Percentiles rank a stretch among this genome's conserved stretches.
These are phyloP conservation scores for Alectoris magna DNA, from an alignment of 2,797 vertebrate species.

Conservation along the genomic window DNA sequence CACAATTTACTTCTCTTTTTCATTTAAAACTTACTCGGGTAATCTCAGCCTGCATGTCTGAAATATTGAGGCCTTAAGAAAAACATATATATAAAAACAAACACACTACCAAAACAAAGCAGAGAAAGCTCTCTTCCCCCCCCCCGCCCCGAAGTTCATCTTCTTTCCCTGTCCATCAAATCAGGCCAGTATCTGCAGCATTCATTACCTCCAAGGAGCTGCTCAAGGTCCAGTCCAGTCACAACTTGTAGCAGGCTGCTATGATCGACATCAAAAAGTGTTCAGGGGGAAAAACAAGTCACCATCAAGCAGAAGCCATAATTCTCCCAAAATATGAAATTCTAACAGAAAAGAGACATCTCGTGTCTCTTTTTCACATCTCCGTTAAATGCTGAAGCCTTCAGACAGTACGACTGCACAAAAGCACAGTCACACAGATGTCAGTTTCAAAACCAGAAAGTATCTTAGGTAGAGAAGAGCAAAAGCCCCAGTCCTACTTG, in stretches of 20 bases:
- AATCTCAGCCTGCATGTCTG: neutral
- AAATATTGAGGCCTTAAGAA: neutral
- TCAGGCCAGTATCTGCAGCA: neutral
- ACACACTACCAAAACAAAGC: neutral
- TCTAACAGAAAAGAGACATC: neutral
- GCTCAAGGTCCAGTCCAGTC: neutral
- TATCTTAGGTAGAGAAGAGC: neutral
- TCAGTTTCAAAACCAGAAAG: neutral
- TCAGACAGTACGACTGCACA: neutral
- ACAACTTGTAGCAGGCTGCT: neutral
- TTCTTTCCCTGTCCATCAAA: neutral
- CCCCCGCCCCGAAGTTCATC: neutral
- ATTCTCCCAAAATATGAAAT: neutral
- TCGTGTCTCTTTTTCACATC: neutral
- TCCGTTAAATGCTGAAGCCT: accelerated
- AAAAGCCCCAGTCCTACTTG: neutral
- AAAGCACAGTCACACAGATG: neutral
- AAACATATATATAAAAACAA: too few species aligned
- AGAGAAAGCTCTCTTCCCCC: neutral
- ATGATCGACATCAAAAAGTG: neutral
- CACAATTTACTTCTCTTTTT: neutral
- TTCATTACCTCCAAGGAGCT: neutral
- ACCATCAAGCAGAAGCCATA: neutral
- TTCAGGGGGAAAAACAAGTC: neutral
- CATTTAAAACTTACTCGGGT: neutral